Percentiles rank a stretch among this genome's conserved stretches.
Evolutionary conservation across 2,888 invertebrate genomes (phyloP).

Genomic region (Yponomeuta cagnagella): DNA sequence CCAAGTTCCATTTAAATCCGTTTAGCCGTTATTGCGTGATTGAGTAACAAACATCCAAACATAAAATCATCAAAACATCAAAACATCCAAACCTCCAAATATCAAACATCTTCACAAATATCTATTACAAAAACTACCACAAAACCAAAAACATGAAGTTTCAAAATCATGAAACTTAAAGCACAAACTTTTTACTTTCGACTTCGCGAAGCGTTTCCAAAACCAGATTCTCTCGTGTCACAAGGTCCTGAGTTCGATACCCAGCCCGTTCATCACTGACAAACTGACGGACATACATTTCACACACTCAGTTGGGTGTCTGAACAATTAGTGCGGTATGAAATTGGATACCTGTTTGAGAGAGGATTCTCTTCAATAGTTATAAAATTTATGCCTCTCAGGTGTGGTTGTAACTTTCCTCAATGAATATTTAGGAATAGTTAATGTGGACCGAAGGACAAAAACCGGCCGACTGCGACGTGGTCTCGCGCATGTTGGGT

Average conservation of each 20-base stretch:
- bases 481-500: too few relatives aligned
- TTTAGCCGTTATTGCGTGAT: too few relatives aligned
- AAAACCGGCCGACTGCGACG: too few relatives aligned
- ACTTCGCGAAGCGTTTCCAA: not conserved
- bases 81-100: too few relatives aligned
- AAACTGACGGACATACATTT: slow-evolving; percentile 39
- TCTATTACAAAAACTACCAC: not conserved
- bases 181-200: not conserved
- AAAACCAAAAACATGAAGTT: not conserved
- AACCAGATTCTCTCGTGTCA: not conserved
- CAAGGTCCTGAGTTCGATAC: slow-evolving; percentile 32
- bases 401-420: too few relatives aligned
- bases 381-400: too few relatives aligned
- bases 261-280: slow-evolving; percentile 40
- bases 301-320: slow-evolving; percentile 47
- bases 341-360: not conserved
- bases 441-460: too few relatives aligned
- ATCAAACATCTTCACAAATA: too few relatives aligned
- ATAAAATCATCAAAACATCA: too few relatives aligned
- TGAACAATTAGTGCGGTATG: slow-evolving; percentile 39
- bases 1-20: too few relatives aligned
- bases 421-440: too few relatives aligned
- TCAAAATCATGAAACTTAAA: not conserved
- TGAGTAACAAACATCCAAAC: too few relatives aligned
- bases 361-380: not conserved